Base-by-base conservation (phyloP, 2,888 invertebrate genomes). In the Myopa tessellatipennis region DNA sequence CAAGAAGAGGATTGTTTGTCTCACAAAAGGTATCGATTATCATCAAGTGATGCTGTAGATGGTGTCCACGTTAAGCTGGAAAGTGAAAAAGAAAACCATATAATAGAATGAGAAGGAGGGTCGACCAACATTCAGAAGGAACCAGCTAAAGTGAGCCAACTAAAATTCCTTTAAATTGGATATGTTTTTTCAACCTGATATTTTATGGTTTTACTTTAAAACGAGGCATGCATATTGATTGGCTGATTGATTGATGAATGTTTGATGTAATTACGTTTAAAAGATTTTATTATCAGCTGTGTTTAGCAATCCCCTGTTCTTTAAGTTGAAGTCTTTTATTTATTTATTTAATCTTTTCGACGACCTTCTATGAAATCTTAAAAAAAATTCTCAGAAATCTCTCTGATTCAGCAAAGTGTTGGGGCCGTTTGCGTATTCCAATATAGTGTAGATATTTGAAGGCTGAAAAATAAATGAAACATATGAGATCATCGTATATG, bases 11-110 rank as follows among this genome's bases (percentile, higher is more conserved):
- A 67, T 55, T 67, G 67, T 74, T 74, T 74, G 74, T 74, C 74
- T 67, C 52, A 55, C 67, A 67, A 74, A 74, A 67, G 74, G 74
- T 74, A 67, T 74, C 74, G 65, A 74, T 74, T 74, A 74, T 55
- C 74, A 34, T 14, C 67, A 52, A 74, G 55, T 36, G 52, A 52
- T 45, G 45, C 45, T 45, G 61, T 61, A 55, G 65, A 65, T 74
- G 74, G 74, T 74, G 74, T 74, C 36, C 36, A n/a, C 7, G 67
- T 74, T 74, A 65, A 50, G 73, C 52, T 63, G 50, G 18, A 58
- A 55, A 36, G 18, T 26, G 55, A n/a, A 55, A n/a, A 55, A 55
- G 55, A 4, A 55, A n/a, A 55, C 16, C 14, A 38, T 36, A 70
- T 61, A 16, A 52, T 50, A 16, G 26, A 61, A 14, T 36, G 52